Evolutionary conservation across 2,113 vertebrate species (phyloP).

Genomic region (Mixornis gularis): DNA sequence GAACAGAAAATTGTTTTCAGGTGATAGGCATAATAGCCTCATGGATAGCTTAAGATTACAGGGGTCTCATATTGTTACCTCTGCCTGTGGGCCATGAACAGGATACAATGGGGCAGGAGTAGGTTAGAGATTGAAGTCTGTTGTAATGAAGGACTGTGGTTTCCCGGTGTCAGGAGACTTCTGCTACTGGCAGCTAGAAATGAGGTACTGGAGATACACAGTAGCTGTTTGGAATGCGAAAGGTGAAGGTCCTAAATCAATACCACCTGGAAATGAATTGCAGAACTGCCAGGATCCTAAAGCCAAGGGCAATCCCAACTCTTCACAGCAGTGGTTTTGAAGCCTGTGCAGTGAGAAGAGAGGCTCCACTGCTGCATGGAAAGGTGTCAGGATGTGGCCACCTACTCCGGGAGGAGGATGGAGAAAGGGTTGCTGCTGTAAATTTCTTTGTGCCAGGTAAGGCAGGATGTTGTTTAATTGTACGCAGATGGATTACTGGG

Average conservation of each 20-base stretch:
- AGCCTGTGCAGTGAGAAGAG: neutral
- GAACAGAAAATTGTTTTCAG: constrained; percentile 27
- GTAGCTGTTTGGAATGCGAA: neutral
- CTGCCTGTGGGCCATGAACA: neutral
- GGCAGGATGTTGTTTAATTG: neutral
- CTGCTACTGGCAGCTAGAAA: neutral
- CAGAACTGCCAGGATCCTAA: neutral
- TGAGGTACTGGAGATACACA: neutral
- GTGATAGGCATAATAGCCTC: neutral
- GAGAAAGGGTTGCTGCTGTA: neutral
- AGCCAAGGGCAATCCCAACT: neutral
- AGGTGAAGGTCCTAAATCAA: neutral
- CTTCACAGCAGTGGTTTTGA: neutral
- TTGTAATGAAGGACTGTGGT: accelerated
- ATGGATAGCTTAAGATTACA: neutral
- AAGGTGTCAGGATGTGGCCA: neutral
- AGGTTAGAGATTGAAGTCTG: neutral
- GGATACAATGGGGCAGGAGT: neutral
- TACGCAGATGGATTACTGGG: neutral
- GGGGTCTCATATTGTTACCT: accelerated
- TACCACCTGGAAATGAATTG: neutral
- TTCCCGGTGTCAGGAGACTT: neutral
- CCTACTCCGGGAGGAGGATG: neutral
- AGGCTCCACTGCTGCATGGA: accelerated
- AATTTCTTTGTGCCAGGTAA: neutral